Base-by-base conservation (phyloP, 2,797 vertebrate genomes). In the Rhabdophis nuchalis region DNA sequence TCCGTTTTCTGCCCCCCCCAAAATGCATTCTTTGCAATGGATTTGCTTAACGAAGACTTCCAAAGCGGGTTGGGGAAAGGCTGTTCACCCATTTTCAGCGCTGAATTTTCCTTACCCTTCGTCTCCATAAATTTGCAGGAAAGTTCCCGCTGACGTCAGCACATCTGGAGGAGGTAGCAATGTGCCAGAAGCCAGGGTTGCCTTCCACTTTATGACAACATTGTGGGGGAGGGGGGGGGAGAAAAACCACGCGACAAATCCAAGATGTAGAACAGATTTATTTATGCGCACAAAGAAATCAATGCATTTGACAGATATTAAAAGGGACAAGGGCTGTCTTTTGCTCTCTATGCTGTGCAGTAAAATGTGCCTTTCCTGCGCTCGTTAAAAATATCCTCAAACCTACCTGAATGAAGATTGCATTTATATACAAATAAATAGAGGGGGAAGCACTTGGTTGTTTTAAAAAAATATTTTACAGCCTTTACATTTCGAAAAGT, bases 351-450 rank as follows among this genome's bases (percentile, higher is more conserved):
- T 88, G 96, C 86, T 92, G 54, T 92, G 53, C 93, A 85, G 85
- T 91, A 92, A 72, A 88, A 89, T 90, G 93, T 89, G 61, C 16
- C 87, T 92, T 46, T 46, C 89, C 29, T 29, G 87, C 14, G 93
- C 90, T 60, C 50, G 86, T 96, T 86, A 97, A 97, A 97, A 96
- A 93, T 95, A 92, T 53, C 36, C 54, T 82, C 77, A 12, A 82
- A 46, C 77, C 10, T 46, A 91, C 87, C 89, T 32, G 41, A 94
- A 88, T 50, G 29, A 94, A 94, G 87, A 96, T 89, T 94, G 94
- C 95, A 88, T 90, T 85, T 93, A 93, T 93, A 93, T 96, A 95
- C 88, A 96, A 97, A 95, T 93, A 92, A 92, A 96, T 95, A 91
- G 94, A 90, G 89, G 95, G 97, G 95, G 97, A 97, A 94, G 92